These are phyloP conservation scores for Euglossa dilemma DNA, from an alignment of 1,140 invertebrate species.

Conservation along the genomic window DNA sequence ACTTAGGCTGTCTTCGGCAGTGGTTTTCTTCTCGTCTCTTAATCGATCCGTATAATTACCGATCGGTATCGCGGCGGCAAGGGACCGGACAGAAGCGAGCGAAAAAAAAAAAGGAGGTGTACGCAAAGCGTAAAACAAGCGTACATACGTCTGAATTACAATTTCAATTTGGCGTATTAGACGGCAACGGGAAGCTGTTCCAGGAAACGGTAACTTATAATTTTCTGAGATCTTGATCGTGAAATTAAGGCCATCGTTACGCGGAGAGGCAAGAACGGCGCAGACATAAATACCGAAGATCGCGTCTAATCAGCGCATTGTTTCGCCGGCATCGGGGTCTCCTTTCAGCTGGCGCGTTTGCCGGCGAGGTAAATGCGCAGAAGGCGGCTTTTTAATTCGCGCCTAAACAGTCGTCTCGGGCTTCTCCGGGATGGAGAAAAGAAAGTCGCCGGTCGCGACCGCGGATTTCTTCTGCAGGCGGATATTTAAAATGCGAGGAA, in stretches of 20 bases:
- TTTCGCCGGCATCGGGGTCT: constrained; percentile 15
- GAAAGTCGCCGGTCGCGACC: constrained; percentile 42
- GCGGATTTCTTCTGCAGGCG: constrained; percentile 19
- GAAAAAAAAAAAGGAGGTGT: neutral
- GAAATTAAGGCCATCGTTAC: constrained; percentile 50
- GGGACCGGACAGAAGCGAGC: neutral
- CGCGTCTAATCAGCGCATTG: constrained; percentile 59
- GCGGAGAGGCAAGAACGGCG: neutral
- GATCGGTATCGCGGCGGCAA: neutral
- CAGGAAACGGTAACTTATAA: constrained; percentile 55
- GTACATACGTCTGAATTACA: constrained; percentile 2
- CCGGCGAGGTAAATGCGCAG: constrained; percentile 15
- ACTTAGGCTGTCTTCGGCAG: neutral
- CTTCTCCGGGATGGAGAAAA: constrained; percentile 43
- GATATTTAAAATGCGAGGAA: constrained; percentile 72
- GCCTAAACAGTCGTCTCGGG: constrained; percentile 34
- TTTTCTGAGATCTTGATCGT: constrained; percentile 50
- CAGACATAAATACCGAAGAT: constrained; percentile 51
- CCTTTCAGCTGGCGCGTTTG: neutral
- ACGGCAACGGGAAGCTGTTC: constrained; percentile 39
- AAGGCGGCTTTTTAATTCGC: constrained; percentile 22
- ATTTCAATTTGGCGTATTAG: constrained; percentile 39
- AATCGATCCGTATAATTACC: constrained; percentile 21
- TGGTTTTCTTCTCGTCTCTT: neutral
- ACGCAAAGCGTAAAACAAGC: neutral